Percentiles rank a stretch among this genome's conserved stretches.
Conservation (phyloP, 2,113 vertebrate species). For the Rhizomys pruinosus region DNA sequence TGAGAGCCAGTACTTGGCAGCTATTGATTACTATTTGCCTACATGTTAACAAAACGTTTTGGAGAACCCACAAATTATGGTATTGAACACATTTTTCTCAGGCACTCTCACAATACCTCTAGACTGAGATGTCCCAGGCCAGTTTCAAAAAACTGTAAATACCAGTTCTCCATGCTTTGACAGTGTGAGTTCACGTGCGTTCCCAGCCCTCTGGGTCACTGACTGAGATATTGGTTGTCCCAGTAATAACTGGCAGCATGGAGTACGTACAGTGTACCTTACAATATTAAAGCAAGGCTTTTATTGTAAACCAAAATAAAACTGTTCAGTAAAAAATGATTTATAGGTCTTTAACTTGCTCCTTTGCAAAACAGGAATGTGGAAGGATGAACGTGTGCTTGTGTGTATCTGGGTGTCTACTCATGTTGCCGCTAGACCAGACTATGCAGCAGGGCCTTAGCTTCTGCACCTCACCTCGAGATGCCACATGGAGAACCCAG, state of each 20-base stretch:
- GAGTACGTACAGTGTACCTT: constrained; percentile 81
- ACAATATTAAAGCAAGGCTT: constrained; percentile 85
- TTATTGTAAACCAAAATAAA: constrained; percentile 93
- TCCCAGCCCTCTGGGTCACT: constrained; percentile 81
- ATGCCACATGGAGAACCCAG: background rate
- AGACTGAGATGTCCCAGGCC: constrained; percentile 74
- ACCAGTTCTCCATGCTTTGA: too few relatives aligned
- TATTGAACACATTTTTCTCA: constrained; percentile 67
- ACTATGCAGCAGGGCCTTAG: background rate
- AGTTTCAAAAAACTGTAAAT: constrained; percentile 80
- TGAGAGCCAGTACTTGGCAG: constrained; percentile 82
- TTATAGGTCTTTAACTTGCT: background rate
- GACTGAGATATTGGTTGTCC: constrained; percentile 81
- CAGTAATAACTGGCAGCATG: constrained; percentile 76
- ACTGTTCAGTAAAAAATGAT: constrained; percentile 83
- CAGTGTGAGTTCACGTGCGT: constrained; percentile 77
- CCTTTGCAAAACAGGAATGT: background rate
- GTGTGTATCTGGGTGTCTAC: background rate
- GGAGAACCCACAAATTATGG: constrained; percentile 82
- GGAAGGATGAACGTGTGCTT: background rate
- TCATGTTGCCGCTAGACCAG: background rate
- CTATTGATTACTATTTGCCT: constrained; percentile 82
- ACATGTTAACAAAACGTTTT: constrained; percentile 84
- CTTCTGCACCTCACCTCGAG: background rate
- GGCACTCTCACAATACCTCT: constrained; percentile 82